These are phyloP conservation scores for Garrulus glandarius DNA, from an alignment of 2,797 vertebrate genomes.

Conservation along the genomic window DNA sequence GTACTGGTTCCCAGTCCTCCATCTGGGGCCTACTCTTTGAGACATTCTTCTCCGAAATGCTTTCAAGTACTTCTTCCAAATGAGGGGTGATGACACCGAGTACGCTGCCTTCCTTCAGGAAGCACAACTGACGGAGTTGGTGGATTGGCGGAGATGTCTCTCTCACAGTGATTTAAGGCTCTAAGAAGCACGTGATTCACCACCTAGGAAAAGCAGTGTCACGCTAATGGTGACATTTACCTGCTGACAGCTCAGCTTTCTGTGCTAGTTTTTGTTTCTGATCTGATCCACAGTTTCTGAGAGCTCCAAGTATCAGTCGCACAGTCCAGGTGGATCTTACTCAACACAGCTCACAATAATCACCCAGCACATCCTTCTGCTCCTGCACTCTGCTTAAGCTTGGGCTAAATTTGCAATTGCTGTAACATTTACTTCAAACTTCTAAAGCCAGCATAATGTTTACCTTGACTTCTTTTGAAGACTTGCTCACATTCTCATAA, in stretches of 20 bases:
- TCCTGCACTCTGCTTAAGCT: neutral
- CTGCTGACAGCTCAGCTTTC: neutral
- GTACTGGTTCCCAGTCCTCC: neutral
- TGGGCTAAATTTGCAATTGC: neutral
- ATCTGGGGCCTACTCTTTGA: neutral
- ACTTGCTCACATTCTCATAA: neutral
- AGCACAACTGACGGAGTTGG: neutral
- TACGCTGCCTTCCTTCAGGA: rapidly evolving
- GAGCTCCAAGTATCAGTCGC: neutral
- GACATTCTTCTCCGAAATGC: neutral
- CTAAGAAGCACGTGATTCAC: no score
- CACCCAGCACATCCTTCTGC: neutral
- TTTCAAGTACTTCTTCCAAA: neutral
- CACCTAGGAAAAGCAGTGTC: neutral
- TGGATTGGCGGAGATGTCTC: neutral
- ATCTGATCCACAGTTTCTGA: neutral
- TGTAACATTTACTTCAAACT: neutral
- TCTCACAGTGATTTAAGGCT: neutral
- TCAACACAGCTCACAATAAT: neutral
- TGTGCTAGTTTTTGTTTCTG: neutral
- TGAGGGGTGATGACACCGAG: rapidly evolving
- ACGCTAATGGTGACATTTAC: neutral
- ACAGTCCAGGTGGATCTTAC: neutral
- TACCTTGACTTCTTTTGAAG: neutral
- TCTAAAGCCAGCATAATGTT: neutral